Percentiles rank a stretch among this genome's conserved stretches.
Conservation (phyloP, 1,140 invertebrate genomes). For the Hyphantria cunea region DNA sequence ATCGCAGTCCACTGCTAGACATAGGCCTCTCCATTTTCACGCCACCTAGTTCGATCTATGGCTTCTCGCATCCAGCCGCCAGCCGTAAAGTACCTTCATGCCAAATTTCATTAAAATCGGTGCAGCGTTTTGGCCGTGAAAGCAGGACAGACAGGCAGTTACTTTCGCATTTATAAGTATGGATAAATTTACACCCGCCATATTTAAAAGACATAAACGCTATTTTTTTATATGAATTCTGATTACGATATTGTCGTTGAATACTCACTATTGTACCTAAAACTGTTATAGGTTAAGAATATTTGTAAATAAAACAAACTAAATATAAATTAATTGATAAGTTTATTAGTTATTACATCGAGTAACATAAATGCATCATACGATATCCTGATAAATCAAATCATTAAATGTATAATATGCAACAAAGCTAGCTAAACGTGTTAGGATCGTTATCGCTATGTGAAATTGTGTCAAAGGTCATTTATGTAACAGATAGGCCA, state of each 20-base stretch:
- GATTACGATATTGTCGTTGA: conserved; percentile 4
- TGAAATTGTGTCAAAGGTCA: conserved; percentile 13
- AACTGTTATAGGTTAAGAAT: conserved; percentile 5
- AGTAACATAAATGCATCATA: conserved; percentile 36
- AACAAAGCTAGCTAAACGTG: conserved; percentile 18
- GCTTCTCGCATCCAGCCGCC: too few species aligned
- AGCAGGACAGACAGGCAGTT: too few species aligned
- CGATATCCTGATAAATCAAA: conserved; percentile 12
- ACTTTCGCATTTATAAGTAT: too few species aligned
- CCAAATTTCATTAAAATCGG: too few species aligned
- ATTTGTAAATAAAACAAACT: conserved; percentile 29
- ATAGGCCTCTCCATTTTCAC: too few species aligned
- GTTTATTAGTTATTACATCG: conserved; percentile 30
- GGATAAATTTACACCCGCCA: too few species aligned
- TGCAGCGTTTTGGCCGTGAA: too few species aligned
- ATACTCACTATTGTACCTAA: not conserved
- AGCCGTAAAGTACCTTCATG: too few species aligned
- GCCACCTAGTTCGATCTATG: too few species aligned
- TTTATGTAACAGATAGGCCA: conserved; percentile 10
- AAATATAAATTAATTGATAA: conserved; percentile 35
- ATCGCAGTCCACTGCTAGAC: too few species aligned
- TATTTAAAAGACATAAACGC: not conserved
- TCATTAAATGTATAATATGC: conserved; percentile 7
- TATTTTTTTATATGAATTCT: not conserved
- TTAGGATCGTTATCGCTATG: conserved; percentile 15